Conservation (phyloP, 2,888 invertebrate genomes). For the Monoplex corrugatus region DNA sequence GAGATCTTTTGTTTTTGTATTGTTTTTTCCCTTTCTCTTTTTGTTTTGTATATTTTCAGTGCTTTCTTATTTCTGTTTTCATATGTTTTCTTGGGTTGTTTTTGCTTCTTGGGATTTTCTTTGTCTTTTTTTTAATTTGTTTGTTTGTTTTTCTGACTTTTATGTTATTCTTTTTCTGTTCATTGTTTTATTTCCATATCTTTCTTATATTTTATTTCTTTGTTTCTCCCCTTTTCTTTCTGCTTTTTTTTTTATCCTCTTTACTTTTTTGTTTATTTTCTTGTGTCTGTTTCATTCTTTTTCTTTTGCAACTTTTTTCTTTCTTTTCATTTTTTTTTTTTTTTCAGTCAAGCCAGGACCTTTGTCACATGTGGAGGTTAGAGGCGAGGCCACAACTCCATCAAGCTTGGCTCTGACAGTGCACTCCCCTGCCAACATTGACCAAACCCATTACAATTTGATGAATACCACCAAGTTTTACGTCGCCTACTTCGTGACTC, state of each 20-base stretch:
- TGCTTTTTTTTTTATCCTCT: no score
- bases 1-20: no score
- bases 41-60: no score
- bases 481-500: background rate
- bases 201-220: no score
- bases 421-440: background rate
- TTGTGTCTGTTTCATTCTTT: background rate
- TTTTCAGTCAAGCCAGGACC: conserved; percentile 17
- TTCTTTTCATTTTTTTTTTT: background rate
- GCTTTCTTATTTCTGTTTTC: no score
- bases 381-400: background rate
- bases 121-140: no score
- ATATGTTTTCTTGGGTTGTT: no score
- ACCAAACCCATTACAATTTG: background rate
- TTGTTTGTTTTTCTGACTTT: no score
- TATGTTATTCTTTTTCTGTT: no score
- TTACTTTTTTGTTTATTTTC: background rate
- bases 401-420: background rate
- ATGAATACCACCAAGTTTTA: background rate
- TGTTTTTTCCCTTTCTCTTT: no score
- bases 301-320: background rate
- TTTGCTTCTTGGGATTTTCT: no score
- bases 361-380: background rate
- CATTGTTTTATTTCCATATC: no score
- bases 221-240: background rate